phyloP scores from a whole-genome alignment of 37 sponge, comb jelly and placozoan genomes.

The Crambe crambe region DNA sequence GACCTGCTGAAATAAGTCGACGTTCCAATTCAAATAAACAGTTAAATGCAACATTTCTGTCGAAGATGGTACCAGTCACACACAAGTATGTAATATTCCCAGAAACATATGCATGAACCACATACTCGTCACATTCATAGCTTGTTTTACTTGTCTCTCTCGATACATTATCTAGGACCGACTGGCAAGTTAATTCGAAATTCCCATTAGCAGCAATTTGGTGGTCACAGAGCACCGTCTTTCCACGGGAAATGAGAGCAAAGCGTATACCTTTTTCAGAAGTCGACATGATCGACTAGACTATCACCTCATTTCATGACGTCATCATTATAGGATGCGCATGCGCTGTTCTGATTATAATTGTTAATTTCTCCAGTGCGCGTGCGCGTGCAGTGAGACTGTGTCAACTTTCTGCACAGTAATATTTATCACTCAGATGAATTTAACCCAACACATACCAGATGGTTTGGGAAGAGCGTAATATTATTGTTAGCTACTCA shows the following conservation, averaged over 20 bases:
- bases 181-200: background rate
- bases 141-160: background rate
- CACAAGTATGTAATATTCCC: slow-evolving; percentile 9
- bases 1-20: background rate
- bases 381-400: too few species aligned
- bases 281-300: background rate
- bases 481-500: too few species aligned
- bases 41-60: slow-evolving; percentile 20
- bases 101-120: slow-evolving; percentile 6
- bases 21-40: background rate
- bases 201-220: background rate
- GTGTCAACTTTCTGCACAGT: too few species aligned
- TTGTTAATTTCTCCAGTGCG: too few species aligned
- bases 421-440: too few species aligned
- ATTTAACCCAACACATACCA: too few species aligned
- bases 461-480: too few species aligned
- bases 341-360: background rate
- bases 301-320: background rate
- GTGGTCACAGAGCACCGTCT: background rate
- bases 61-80: slow-evolving; percentile 15
- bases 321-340: background rate
- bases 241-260: background rate
- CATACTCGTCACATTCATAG: slow-evolving; percentile 4
- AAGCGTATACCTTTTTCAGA: background rate
- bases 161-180: background rate